Evolutionary conservation across 2,113 vertebrate genomes (phyloP).

Genomic region (Apteryx owenii): DNA sequence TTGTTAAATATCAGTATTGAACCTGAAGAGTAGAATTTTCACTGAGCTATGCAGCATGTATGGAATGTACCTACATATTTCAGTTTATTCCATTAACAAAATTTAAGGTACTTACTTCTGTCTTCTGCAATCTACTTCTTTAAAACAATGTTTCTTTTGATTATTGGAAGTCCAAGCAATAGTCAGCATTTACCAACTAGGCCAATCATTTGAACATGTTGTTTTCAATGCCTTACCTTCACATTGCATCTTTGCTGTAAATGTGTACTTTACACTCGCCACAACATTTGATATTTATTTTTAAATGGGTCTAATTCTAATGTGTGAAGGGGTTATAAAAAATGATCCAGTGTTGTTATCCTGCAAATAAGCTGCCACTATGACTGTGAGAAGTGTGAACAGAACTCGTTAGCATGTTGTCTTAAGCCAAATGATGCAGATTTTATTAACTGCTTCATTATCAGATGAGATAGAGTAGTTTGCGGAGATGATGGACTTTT

Average conservation of each 20-base stretch:
- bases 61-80: not conserved
- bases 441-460: conserved; percentile 59
- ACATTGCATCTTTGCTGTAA: not conserved
- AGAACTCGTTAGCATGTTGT: conserved; percentile 48
- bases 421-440: conserved; percentile 31
- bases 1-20: not conserved
- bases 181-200: not conserved
- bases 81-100: not conserved
- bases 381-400: conserved; percentile 45
- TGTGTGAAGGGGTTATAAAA: conserved; percentile 43
- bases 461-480: not conserved
- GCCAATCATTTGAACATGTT: not conserved
- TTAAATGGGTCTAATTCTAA: conserved; percentile 8
- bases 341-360: conserved; percentile 24
- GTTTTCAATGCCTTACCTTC: not conserved
- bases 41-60: not conserved
- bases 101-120: not conserved
- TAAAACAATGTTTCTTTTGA: not conserved
- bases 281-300: conserved; percentile 2
- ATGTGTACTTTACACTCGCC: conserved; percentile 6
- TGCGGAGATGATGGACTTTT: not conserved
- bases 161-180: not conserved
- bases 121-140: not conserved
- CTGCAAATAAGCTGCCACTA: conserved; percentile 38
- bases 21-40: not conserved